phyloP scores from a whole-genome alignment of 2,888 invertebrate genomes.

The Apamea epomidion region DNA sequence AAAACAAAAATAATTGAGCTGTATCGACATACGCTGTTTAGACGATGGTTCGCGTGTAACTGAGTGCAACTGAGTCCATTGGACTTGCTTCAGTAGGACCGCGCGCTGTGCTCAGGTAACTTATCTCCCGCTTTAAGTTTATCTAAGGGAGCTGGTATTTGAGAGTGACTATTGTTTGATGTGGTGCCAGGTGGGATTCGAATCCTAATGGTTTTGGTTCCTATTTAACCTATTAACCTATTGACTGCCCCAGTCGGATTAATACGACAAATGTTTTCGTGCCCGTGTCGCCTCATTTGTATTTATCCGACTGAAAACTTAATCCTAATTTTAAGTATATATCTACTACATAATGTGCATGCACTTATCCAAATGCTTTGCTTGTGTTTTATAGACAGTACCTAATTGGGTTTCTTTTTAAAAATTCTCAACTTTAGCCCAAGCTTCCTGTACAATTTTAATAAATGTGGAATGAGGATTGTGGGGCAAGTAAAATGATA shows the following conservation, averaged over 20 bases:
- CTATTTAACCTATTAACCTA: background rate
- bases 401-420: conserved; percentile 4
- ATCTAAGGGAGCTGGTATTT: background rate
- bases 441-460: background rate
- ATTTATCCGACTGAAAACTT: background rate
- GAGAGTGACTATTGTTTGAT: background rate
- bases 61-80: no score
- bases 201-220: background rate
- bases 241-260: background rate
- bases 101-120: no score
- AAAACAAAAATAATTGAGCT: no score
- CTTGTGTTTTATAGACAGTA: conserved; percentile 34
- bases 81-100: no score
- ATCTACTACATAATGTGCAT: background rate
- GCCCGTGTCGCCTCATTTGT: no score
- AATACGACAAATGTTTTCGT: background rate
- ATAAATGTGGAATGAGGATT: no score
- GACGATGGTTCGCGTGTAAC: no score
- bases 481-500: no score
- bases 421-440: conserved; percentile 7
- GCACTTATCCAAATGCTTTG: conserved; percentile 26
- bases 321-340: background rate
- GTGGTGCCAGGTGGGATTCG: background rate
- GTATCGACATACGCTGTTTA: no score
- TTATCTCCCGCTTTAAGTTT: no score